Base-by-base conservation (phyloP, 2,888 invertebrate species). In the Epinotia brunnichana region DNA sequence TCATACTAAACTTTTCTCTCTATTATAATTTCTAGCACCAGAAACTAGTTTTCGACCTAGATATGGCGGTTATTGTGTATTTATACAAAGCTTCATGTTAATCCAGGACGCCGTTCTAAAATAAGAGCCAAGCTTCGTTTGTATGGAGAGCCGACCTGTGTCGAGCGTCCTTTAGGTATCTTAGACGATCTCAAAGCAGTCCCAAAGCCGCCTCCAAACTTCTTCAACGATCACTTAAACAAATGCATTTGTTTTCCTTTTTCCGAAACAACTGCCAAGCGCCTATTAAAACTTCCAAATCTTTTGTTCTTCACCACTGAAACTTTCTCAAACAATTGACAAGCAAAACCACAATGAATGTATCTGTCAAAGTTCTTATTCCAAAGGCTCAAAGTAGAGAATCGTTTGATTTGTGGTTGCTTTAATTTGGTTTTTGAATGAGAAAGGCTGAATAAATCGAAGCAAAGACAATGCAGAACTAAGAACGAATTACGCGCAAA, bases 401-500 rank as follows among this genome's bases (percentile, higher is more conserved):
- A 29, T 57, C n/a, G 48, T 48, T 48, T 57, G 53, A 53, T 53
- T 29, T 57, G 29, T 57, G 29, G n/a, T 48, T 29, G 2, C 2
- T 24, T 29, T 56, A 13, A 54, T 15, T 21, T 56, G 54, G 76
- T 75, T 74, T 74, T 77, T 75, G 67, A 66, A 48, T 67, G 75
- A 76, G 7, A 48, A 77, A 76, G 53, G 57, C 51, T 29, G 69
- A 71, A 59, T 69, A 74, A 76, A 80, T 81, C 76, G 77, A 76
- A 76, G 74, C 74, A 74, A 75, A 79, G 79, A 83, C 84, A 83
- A 84, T 81, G 75, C 77, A 76, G 75, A 83, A 83, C 78, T 83
- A 80, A 69, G 74, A 76, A 77, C 79, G 73, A 79, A 78, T 75
- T 75, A 74, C 35, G 51, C 48, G 70, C 63, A 63, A 68, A 67